phyloP scores from a whole-genome alignment of 2,797 vertebrate species.

The Neoniphon sammara region DNA sequence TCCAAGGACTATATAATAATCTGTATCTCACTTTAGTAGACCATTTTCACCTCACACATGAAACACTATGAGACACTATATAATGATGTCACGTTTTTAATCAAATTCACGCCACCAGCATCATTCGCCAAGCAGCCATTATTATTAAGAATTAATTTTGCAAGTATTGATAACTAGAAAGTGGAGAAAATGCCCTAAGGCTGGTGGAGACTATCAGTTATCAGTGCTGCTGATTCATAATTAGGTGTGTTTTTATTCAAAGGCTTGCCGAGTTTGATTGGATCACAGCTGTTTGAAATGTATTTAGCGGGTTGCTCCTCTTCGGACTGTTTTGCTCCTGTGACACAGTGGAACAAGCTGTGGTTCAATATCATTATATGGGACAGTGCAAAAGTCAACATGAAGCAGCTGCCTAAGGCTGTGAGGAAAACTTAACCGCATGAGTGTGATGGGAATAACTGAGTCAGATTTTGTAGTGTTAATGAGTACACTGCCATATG shows the following conservation, averaged over 20 bases:
- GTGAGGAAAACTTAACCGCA: constrained; percentile 49
- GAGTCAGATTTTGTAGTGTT: constrained; percentile 48
- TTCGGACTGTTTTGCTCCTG: constrained; percentile 52
- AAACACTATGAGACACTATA: no score
- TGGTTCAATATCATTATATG: constrained; percentile 54
- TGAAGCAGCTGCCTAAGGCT: constrained; percentile 57
- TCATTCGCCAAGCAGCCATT: no score
- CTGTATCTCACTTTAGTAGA: no score
- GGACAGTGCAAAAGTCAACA: constrained; percentile 63
- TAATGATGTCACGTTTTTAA: no score
- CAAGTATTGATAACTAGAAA: no score
- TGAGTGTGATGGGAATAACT: constrained; percentile 53
- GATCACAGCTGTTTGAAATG: constrained; percentile 49
- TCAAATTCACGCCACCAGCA: no score
- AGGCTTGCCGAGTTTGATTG: constrained; percentile 47
- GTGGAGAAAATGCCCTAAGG: constrained; percentile 13
- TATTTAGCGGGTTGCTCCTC: constrained; percentile 54
- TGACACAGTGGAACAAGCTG: constrained; percentile 55
- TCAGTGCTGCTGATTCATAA: constrained; percentile 34
- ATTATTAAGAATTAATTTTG: no score
- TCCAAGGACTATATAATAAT: no score
- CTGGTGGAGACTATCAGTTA: constrained; percentile 30
- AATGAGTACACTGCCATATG: constrained; percentile 39
- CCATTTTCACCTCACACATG: no score
- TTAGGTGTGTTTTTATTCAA: constrained; percentile 20